These are phyloP conservation scores for Rissa tridactyla DNA, from an alignment of 2,113 vertebrate genomes.

Conservation along the genomic window DNA sequence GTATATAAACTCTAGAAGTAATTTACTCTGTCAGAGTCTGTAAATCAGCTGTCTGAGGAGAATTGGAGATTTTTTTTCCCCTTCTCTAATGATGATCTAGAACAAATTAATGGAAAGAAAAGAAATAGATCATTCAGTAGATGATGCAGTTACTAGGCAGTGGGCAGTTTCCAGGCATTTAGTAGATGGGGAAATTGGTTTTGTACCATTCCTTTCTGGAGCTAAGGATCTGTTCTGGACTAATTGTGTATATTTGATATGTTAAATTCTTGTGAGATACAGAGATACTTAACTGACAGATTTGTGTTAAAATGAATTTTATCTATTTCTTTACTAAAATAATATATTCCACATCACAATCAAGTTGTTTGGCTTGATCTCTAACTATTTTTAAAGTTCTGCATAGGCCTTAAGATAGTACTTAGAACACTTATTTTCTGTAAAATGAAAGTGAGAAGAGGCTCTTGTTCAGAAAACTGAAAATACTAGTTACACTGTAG, in stretches of 20 bases:
- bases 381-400: not conserved
- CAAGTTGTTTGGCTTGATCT: not conserved
- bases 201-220: not conserved
- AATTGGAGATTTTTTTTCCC: not conserved
- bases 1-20: not conserved
- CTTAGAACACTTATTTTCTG: not conserved
- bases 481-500: not conserved
- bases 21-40: not conserved
- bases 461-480: not conserved
- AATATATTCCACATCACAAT: not conserved
- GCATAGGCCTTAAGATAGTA: not conserved
- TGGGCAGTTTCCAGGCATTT: not conserved
- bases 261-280: not conserved
- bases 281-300: not conserved
- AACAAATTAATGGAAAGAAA: not conserved
- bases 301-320: not conserved
- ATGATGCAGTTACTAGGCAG: not conserved
- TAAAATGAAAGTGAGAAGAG: not conserved
- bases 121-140: not conserved
- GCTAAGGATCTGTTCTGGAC: not conserved
- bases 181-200: not conserved
- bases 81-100: not conserved
- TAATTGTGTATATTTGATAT: not conserved
- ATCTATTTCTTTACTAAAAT: not conserved
- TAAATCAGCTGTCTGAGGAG: not conserved